These are phyloP conservation scores for Nebria brevicollis DNA, from an alignment of 2,888 invertebrate species.

Conservation along the genomic window DNA sequence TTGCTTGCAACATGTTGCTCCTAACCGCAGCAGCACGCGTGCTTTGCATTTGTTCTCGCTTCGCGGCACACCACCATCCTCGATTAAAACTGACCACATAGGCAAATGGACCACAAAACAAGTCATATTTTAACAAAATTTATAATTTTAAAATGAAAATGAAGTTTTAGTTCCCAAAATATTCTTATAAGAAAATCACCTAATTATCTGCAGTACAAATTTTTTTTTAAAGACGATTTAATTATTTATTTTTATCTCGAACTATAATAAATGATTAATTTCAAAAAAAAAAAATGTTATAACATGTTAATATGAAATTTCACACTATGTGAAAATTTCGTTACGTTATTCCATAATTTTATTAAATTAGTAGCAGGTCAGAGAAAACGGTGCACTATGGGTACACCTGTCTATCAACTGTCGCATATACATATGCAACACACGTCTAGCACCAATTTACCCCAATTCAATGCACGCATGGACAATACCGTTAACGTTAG, in stretches of 20 bases:
- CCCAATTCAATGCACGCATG: not conserved
- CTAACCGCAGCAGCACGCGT: not conserved
- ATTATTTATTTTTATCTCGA: no score
- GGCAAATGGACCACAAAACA: not conserved
- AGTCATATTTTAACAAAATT: no score
- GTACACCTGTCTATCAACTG: not conserved
- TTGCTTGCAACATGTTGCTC: constrained; percentile 1
- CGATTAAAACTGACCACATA: not conserved
- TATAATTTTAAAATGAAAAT: no score
- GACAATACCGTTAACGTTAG: not conserved
- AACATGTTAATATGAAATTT: no score
- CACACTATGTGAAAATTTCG: not conserved
- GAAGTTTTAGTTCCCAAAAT: no score
- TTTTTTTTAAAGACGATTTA: no score
- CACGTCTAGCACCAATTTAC: not conserved
- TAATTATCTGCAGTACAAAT: no score
- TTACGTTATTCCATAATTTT: not conserved
- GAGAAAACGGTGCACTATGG: not conserved
- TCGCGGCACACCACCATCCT: not conserved
- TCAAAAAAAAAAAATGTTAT: no score
- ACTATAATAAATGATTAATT: no score
- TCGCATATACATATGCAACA: not conserved
- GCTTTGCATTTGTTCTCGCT: not conserved
- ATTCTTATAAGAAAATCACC: no score
- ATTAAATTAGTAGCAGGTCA: not conserved